These are phyloP conservation scores for Apotomis turbidana DNA, from an alignment of 2,888 invertebrate genomes.

Conservation along the genomic window DNA sequence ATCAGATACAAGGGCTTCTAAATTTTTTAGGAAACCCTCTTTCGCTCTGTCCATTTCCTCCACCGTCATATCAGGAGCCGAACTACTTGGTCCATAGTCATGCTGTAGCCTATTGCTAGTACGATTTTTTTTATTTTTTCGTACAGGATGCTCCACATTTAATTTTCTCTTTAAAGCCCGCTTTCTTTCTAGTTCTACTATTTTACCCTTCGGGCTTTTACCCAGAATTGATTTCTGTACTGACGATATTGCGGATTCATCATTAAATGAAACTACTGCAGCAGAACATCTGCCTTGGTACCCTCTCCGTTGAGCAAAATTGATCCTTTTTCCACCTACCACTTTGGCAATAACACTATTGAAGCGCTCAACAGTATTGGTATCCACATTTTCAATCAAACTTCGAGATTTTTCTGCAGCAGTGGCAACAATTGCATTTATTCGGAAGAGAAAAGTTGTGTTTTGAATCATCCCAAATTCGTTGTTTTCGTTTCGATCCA, in stretches of 20 bases:
- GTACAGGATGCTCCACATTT: slow-evolving; percentile 36
- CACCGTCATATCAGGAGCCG: slow-evolving; percentile 43
- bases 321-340: slow-evolving; percentile 56
- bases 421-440: no score
- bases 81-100: slow-evolving; percentile 43
- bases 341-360: slow-evolving; percentile 52
- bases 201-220: slow-evolving; percentile 33
- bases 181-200: slow-evolving; percentile 42
- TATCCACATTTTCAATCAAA: slow-evolving; percentile 14
- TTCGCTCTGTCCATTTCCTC: slow-evolving; percentile 38
- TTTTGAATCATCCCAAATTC: no score
- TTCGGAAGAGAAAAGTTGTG: no score
- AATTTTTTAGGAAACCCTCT: slow-evolving; percentile 43
- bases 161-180: slow-evolving; percentile 43
- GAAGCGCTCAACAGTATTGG: slow-evolving; percentile 6
- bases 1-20: slow-evolving; percentile 38
- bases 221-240: slow-evolving; percentile 42
- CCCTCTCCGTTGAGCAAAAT: slow-evolving; percentile 49
- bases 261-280: slow-evolving; percentile 54
- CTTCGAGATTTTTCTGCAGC: no score
- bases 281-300: slow-evolving; percentile 54
- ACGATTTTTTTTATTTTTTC: slow-evolving; percentile 40
- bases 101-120: slow-evolving; percentile 36
- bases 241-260: slow-evolving; percentile 34
- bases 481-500: no score